Conservation (phyloP, 2,888 invertebrate species). For the Acanthosoma haemorrhoidale region DNA sequence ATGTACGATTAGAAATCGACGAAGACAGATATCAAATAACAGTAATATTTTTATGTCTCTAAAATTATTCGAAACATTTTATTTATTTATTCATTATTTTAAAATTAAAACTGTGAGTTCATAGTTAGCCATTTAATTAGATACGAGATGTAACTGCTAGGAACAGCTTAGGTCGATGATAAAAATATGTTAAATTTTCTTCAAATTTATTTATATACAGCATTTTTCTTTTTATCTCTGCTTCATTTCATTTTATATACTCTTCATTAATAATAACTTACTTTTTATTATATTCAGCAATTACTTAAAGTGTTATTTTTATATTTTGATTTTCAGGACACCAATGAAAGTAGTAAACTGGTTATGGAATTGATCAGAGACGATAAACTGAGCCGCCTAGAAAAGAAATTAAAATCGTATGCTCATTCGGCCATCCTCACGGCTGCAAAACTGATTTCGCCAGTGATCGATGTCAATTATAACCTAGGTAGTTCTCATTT, state of each 20-base stretch:
- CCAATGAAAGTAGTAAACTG: slow-evolving; percentile 51
- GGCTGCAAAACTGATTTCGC: slow-evolving; percentile 83
- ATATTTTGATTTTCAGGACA: slow-evolving; percentile 40
- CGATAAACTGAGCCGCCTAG: slow-evolving; percentile 68
- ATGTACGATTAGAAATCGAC: slow-evolving; percentile 77
- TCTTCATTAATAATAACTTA: neutral
- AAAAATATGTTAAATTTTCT: too few species aligned
- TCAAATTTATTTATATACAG: too few species aligned
- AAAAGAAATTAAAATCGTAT: slow-evolving; percentile 62
- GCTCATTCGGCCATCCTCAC: slow-evolving; percentile 79
- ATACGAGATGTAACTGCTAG: too few species aligned
- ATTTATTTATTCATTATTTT: too few species aligned
- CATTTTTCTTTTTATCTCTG: neutral
- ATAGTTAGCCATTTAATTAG: too few species aligned
- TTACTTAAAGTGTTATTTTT: neutral
- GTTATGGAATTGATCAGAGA: slow-evolving; percentile 69
- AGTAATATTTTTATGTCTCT: slow-evolving; percentile 43
- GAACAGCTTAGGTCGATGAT: too few species aligned
- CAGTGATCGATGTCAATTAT: slow-evolving; percentile 67
- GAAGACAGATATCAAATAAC: slow-evolving; percentile 62
- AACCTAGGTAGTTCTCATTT: slow-evolving; percentile 61
- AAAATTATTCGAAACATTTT: too few species aligned
- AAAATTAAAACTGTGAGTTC: too few species aligned
- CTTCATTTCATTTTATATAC: neutral
- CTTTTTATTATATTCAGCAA: neutral